Percentiles rank a stretch among this genome's conserved stretches.
phyloP scores from a whole-genome alignment of 2,888 invertebrate species.

The Sminthurinus aureus region DNA sequence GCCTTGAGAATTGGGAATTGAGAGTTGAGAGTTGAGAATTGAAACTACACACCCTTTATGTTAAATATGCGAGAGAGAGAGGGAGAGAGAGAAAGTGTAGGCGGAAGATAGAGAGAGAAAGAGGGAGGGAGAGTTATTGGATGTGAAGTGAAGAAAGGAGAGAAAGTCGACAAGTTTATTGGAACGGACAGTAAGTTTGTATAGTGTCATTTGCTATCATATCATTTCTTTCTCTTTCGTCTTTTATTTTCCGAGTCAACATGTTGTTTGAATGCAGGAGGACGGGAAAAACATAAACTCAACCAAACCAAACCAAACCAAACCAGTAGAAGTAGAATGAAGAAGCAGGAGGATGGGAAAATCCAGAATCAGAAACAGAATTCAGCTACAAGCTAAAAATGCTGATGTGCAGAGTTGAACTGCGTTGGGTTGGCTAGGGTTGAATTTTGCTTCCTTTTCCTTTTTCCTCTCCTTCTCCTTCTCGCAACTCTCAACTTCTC shows the following conservation, averaged over 20 bases:
- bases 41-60: too few relatives aligned
- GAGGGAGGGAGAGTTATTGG: not conserved
- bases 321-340: not conserved
- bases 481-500: too few relatives aligned
- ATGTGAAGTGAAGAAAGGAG: not conserved
- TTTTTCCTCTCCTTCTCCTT: not conserved
- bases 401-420: not conserved
- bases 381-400: not conserved
- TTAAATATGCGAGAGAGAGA: too few relatives aligned
- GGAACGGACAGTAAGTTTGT: not conserved
- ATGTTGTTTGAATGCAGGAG: slow-evolving; percentile 4
- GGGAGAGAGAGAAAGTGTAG: too few relatives aligned
- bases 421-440: not conserved
- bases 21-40: too few relatives aligned
- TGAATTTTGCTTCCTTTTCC: not conserved
- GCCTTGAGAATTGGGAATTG: too few relatives aligned
- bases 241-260: not conserved
- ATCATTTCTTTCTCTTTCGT: not conserved
- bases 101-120: not conserved
- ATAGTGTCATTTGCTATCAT: slow-evolving; percentile 5
- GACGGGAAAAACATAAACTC: not conserved
- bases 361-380: too few relatives aligned
- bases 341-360: too few relatives aligned
- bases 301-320: not conserved
- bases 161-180: not conserved